Conservation (phyloP, 2,888 invertebrate genomes). For the Campopleginae sp. region DNA sequence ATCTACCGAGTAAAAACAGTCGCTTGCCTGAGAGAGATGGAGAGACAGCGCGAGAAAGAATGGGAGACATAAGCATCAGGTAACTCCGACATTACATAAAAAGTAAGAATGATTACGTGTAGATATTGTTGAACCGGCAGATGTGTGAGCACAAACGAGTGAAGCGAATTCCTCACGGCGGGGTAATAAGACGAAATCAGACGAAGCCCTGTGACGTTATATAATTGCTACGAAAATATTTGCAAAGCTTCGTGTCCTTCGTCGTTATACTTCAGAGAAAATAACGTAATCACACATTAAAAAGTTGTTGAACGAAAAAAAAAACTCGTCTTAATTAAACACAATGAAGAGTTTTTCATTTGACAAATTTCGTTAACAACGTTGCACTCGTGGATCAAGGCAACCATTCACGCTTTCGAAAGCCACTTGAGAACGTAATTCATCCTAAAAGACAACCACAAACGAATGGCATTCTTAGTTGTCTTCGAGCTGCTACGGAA, state of each 20-base stretch:
- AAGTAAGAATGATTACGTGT: constrained; percentile 64
- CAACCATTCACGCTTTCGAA: not conserved
- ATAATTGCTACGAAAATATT: constrained; percentile 74
- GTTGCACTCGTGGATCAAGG: not conserved
- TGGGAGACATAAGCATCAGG: constrained; percentile 28
- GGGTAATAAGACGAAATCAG: constrained; percentile 67
- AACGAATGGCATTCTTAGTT: not conserved
- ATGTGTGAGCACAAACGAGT: constrained; percentile 15
- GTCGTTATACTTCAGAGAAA: too few species aligned
- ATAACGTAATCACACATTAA: too few species aligned
- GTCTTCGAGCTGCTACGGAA: not conserved
- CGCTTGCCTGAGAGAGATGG: constrained; percentile 39
- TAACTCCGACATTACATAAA: constrained; percentile 33
- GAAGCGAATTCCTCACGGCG: constrained; percentile 63
- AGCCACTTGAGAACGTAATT: not conserved
- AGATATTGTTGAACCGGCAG: constrained; percentile 49
- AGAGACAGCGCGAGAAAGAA: constrained; percentile 31
- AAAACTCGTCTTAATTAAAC: constrained; percentile 44
- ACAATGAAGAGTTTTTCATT: not conserved
- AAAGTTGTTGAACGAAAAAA: too few species aligned
- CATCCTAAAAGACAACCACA: not conserved
- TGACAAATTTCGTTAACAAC: not conserved
- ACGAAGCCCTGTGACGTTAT: constrained; percentile 47
- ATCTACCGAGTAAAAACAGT: constrained; percentile 42
- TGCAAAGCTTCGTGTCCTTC: too few species aligned